phyloP scores from a whole-genome alignment of 2,113 vertebrate species.

The Charadrius vociferus region DNA sequence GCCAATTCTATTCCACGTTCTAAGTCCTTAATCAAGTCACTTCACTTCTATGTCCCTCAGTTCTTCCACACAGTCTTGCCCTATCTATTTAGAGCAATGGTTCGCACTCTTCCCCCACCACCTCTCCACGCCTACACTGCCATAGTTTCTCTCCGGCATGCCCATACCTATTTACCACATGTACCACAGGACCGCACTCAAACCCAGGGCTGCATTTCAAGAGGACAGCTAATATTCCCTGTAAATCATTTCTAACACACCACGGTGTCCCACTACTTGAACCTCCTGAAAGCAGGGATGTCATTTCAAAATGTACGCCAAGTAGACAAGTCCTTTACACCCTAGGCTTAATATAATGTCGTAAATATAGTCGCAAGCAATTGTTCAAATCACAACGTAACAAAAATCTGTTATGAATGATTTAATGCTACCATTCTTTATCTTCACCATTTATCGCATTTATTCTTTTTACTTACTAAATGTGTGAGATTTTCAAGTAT shows the following conservation, averaged over 20 bases:
- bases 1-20: neutral
- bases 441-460: neutral
- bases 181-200: neutral
- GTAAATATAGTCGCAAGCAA: neutral
- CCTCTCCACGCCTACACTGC: neutral
- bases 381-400: neutral
- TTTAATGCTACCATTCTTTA: neutral
- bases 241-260: neutral
- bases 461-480: neutral
- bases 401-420: neutral
- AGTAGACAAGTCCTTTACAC: neutral
- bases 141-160: neutral
- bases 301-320: neutral
- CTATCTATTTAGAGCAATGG: neutral
- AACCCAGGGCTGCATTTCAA: neutral
- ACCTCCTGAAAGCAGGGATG: neutral
- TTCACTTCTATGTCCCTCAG: neutral
- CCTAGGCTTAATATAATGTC: neutral
- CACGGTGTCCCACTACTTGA: neutral
- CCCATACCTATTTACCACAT: neutral
- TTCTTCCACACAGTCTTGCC: neutral
- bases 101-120: neutral
- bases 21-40: neutral
- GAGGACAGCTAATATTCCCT: neutral
- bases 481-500: neutral